Percentiles rank a stretch among this genome's conserved stretches.
Conservation (phyloP, 2,888 invertebrate species). For the Ernsta delagoae region DNA sequence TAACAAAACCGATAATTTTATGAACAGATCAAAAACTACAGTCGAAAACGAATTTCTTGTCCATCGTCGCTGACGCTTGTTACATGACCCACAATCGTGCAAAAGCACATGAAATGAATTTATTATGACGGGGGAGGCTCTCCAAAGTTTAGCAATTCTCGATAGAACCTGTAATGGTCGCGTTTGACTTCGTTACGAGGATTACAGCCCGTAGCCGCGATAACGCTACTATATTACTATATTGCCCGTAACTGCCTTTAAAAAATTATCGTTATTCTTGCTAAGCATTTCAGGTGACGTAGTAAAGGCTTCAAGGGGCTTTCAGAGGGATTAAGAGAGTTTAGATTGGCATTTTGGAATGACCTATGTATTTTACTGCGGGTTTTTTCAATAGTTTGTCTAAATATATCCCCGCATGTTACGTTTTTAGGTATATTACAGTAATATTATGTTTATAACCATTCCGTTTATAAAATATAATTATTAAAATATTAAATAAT, state of each 20-base stretch:
- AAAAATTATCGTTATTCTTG: constrained; percentile 27
- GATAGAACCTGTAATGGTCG: constrained; percentile 50
- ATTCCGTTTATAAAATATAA: no score
- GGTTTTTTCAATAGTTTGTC: not conserved
- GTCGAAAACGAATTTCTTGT: no score
- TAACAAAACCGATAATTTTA: no score
- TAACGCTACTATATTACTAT: constrained; percentile 17
- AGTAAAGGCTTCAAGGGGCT: no score
- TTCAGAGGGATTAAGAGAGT: no score
- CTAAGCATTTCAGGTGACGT: constrained; percentile 19
- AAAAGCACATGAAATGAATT: constrained; percentile 64
- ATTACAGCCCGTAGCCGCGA: not conserved
- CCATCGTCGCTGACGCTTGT: not conserved
- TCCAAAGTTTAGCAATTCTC: constrained; percentile 62
- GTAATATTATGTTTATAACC: no score
- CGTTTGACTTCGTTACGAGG: constrained; percentile 28
- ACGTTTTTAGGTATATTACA: no score
- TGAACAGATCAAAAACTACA: no score
- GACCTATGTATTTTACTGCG: no score
- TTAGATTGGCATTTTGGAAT: no score
- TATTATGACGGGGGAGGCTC: constrained; percentile 57
- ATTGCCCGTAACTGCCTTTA: constrained; percentile 15
- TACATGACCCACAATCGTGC: constrained; percentile 40
- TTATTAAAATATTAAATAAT: no score
- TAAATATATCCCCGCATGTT: no score